Evolutionary conservation across 2,113 vertebrate genomes (phyloP).

Genomic region (Scopus umbretta): DNA sequence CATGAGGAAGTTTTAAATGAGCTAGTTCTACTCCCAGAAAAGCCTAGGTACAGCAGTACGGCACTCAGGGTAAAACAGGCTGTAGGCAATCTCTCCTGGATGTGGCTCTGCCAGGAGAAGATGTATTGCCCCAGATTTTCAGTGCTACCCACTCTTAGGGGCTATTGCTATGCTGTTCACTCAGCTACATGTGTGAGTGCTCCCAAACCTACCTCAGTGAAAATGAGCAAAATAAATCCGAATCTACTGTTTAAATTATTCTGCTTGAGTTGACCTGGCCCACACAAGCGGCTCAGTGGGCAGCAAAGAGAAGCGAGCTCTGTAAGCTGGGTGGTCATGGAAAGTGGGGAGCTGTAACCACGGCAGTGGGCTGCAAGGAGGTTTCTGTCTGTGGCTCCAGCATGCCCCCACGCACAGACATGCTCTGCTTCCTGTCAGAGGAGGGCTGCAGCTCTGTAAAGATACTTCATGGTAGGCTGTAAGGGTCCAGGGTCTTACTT

Average conservation of each 20-base stretch:
- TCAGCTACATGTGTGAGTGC: background rate
- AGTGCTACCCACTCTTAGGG: background rate
- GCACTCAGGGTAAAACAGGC: background rate
- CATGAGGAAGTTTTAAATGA: background rate
- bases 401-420: background rate
- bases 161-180: background rate
- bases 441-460: background rate
- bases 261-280: background rate
- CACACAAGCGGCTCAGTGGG: background rate
- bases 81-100: background rate
- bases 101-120: background rate
- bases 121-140: background rate
- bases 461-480: background rate
- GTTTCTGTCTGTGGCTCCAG: background rate
- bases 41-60: background rate
- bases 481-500: background rate
- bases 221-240: background rate
- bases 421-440: fast-evolving
- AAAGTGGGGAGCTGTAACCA: background rate
- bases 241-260: background rate
- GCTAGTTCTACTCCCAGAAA: background rate
- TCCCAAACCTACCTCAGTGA: background rate
- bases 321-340: background rate
- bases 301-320: background rate
- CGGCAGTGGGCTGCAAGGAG: background rate